Evolutionary conservation across 23 tunicate species (phyloP), one percentile per base, ranked within the genome.

Genomic region (Ciona savignyi): DNA sequence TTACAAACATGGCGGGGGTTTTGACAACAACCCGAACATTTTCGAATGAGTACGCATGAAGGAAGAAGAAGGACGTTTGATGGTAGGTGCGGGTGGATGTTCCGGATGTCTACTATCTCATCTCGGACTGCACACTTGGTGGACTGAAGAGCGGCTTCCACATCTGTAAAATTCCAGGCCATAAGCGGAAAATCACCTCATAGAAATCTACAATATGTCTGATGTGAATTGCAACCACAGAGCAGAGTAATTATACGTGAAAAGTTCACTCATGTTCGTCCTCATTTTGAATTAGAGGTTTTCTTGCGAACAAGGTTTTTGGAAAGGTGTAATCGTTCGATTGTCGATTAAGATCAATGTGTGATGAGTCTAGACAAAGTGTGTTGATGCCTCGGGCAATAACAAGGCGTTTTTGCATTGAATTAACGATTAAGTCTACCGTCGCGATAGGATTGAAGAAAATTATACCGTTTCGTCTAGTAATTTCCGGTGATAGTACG

Each of bases 11-110:
- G 82, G 1, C 63, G 32, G 64, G 81, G 84, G 71, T 78, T 88
- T 71, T 88, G 78, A 66, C 96, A 88, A 61, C 96, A 88, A 15
- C 96, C 96, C 0, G 96, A 81, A 33, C 96, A 88, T 60, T 77
- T 73, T 29, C 81, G 62, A 9, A 88, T 69, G 4, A 69, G 27
- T 6, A 88, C 87, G 49, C 96, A 88, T 26, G 87, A 81, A 27
- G 96, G 96, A 61, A 56, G 71, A 29, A 63, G 73, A 25, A 65
- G 66, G 23, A 81, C 96, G 67, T 88, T 56, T 23, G 96, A 67
- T 3, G 87, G 87, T 1, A 88, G 74, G 29, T 75, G 65, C 22
- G 96, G 81, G 65, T 88, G 87, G 4, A 65, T 29, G 24, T 78
- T 42, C 60, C 96, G 83, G 64, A 88, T 77, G 77, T 78, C 77